Evolutionary conservation across 1,140 invertebrate genomes (phyloP).

Genomic region (Drosophila saltans): DNA sequence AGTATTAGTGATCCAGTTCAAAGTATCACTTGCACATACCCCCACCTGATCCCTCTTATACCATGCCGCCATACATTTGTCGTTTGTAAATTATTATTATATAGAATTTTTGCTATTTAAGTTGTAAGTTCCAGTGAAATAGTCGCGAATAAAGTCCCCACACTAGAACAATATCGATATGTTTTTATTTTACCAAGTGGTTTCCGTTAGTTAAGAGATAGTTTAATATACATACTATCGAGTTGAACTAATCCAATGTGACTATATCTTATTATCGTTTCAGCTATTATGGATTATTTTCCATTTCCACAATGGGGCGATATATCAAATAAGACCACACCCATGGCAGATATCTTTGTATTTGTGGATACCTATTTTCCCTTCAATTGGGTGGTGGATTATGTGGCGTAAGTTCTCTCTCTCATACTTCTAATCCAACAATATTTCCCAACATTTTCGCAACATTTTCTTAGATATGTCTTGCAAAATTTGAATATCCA

Average conservation of each 20-base stretch:
- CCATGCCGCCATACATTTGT: conserved; percentile 26
- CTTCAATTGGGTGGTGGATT: conserved; percentile 85
- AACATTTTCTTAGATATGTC: conserved; percentile 83
- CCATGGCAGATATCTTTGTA: conserved; percentile 86
- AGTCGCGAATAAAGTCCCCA: conserved; percentile 60
- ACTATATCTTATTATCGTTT: conserved; percentile 5
- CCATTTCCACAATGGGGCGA: conserved; percentile 38
- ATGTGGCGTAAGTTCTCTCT: conserved; percentile 84
- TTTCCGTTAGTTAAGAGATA: conserved; percentile 35
- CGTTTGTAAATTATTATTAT: conserved; percentile 52
- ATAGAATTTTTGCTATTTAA: conserved; percentile 60
- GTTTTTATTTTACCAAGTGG: conserved; percentile 37
- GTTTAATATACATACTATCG: neutral
- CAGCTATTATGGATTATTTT: conserved; percentile 60
- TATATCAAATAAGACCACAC: conserved; percentile 83
- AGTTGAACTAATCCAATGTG: neutral
- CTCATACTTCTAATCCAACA: neutral
- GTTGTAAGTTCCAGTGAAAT: conserved; percentile 64
- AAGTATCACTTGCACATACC: conserved; percentile 37
- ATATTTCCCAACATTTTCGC: neutral
- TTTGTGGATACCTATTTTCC: conserved; percentile 87
- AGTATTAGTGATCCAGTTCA: conserved; percentile 46
- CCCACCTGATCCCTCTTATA: neutral
- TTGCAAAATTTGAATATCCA: conserved; percentile 87
- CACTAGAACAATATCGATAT: conserved; percentile 51